Conservation (phyloP, 2,113 vertebrate species). For the Siniperca knerii region DNA sequence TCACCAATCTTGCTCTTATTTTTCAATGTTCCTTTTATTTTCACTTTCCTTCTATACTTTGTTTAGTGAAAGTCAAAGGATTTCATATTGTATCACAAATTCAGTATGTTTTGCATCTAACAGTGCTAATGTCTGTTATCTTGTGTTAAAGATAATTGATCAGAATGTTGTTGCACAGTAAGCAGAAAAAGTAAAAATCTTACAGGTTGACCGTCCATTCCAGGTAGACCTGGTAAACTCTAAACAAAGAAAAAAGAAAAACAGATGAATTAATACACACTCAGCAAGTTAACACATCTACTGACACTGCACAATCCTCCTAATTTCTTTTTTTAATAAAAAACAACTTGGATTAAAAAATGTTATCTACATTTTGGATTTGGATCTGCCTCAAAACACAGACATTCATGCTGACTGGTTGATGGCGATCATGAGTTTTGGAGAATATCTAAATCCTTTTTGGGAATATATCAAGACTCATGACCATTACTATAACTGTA, state of each 20-base stretch:
- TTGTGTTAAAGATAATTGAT: not conserved
- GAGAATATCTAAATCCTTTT: not conserved
- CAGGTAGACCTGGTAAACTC: conserved; percentile 86
- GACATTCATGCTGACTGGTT: no score
- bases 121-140: not conserved
- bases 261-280: not conserved
- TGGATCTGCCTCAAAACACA: no score
- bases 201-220: conserved; percentile 87
- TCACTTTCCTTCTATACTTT: not conserved
- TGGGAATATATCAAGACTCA: not conserved
- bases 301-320: no score
- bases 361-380: not conserved
- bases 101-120: not conserved
- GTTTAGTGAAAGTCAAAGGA: not conserved
- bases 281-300: not conserved
- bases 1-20: no score
- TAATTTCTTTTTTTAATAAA: not conserved
- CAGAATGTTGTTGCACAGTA: not conserved
- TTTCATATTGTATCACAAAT: not conserved
- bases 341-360: not conserved
- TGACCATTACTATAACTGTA: not conserved
- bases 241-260: conserved; percentile 54
- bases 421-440: no score
- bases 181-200: conserved; percentile 69
- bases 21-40: not conserved